Conservation (phyloP, 2,888 invertebrate species). For the Lepidonotus clava region DNA sequence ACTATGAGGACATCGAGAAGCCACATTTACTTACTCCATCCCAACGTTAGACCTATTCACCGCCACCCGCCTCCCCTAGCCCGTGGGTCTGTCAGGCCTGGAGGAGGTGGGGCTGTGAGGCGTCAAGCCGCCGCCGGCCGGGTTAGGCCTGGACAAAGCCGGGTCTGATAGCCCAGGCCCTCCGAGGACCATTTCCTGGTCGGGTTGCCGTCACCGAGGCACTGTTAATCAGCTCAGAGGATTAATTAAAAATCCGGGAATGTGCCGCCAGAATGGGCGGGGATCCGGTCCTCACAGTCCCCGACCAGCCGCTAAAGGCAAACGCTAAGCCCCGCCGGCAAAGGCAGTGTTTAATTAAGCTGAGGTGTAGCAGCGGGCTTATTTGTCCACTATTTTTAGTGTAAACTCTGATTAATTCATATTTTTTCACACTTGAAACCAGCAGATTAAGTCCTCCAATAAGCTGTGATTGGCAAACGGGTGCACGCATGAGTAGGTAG, state of each 20-base stretch:
- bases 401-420: conserved; percentile 41
- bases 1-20: no score
- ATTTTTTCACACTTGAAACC: conserved; percentile 41
- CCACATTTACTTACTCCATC: no score
- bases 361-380: conserved; percentile 12
- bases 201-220: not conserved
- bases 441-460: conserved; percentile 11
- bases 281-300: not conserved
- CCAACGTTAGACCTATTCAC: no score
- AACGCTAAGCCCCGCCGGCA: not conserved
- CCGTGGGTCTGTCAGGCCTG: not conserved
- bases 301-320: not conserved
- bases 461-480: conserved; percentile 1
- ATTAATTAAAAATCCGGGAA: conserved; percentile 46
- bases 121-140: not conserved
- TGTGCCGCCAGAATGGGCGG: not conserved
- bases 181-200: conserved; percentile 16
- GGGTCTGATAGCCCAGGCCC: not conserved
- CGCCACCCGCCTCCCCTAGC: not conserved
- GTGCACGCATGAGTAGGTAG: not conserved
- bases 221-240: conserved; percentile 49
- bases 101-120: not conserved
- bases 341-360: not conserved
- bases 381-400: conserved; percentile 3
- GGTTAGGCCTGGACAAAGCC: not conserved